Evolutionary conservation across 1,140 invertebrate species (phyloP), one percentile per base, ranked within the genome.

Genomic region (Heliconius melpomene): DNA sequence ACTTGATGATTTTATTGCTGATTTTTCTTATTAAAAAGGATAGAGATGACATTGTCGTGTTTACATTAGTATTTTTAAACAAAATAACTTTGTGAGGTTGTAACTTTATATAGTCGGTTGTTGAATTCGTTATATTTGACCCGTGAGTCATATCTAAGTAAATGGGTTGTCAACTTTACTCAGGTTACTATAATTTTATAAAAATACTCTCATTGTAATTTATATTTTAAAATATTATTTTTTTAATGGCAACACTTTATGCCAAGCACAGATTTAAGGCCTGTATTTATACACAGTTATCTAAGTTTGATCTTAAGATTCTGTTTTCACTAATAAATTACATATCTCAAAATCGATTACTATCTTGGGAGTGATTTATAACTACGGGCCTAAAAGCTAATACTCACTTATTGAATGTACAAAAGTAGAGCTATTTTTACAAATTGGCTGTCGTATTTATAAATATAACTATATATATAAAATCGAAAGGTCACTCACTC

Each of bases 391-490:
- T 46, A 16, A 16, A 46, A 16, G 40, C 3, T 46, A 46, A 46
- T 46, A 79, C 77, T 79, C 77, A 74, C 18, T 60, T 20, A n/a
- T 6, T 52, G 78, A 32, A 74, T 70, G 57, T 79, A 74, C 36
- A 60, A 74, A 74, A 70, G 16, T 79, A 79, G 74, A 23, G 60
- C n/a, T 73, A 20, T 74, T 72, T 46, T 60, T 81, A 78, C 72
- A 77, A 74, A 75, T 75, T 79, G 70, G 57, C 76, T 78, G 78
- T 76, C 79, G 38, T 79, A 78, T 78, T 79, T 80, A 83, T 78
- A 80, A 72, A 52, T 79, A 52, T n/a, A n/a, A n/a, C n/a, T n/a
- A n/a, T n/a, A n/a, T n/a, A n/a, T n/a, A n/a, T n/a, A n/a, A n/a
- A n/a, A n/a, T n/a, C n/a, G n/a, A n/a, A n/a, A n/a, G n/a, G n/a